Percentiles rank a stretch among this genome's conserved stretches.
phyloP scores from a whole-genome alignment of 2,113 vertebrate genomes.

The Daboia siamensis region DNA sequence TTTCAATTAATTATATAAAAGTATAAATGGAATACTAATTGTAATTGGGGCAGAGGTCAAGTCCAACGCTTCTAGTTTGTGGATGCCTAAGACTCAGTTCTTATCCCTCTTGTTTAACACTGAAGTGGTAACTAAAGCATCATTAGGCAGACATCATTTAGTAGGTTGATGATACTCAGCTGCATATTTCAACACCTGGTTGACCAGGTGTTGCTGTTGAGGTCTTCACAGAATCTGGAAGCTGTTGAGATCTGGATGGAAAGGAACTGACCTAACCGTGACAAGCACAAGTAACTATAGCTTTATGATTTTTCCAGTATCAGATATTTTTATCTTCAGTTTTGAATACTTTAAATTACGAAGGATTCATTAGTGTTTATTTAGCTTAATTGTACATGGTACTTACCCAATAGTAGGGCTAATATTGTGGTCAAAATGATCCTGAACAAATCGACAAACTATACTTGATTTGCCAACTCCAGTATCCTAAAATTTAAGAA shows the following conservation, averaged over 20 bases:
- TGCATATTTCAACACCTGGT: not conserved
- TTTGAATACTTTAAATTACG: not conserved
- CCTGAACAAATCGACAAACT: constrained; percentile 94
- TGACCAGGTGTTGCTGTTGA: not conserved
- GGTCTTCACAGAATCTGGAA: not conserved
- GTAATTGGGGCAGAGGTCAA: not conserved
- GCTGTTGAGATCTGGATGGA: not conserved
- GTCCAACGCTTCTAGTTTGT: not conserved
- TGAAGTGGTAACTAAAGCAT: not conserved
- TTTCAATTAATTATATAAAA: not conserved
- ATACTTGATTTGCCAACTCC: constrained; percentile 98
- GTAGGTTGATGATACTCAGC: not conserved
- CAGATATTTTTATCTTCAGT: not conserved
- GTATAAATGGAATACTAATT: not conserved
- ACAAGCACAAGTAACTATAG: not conserved
- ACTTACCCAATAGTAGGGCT: constrained; percentile 96
- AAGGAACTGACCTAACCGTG: not conserved
- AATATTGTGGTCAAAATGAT: constrained; percentile 97
- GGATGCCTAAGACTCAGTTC: not conserved
- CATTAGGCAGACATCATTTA: not conserved
- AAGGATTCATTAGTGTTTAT: not conserved
- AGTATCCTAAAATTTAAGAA: constrained; percentile 82
- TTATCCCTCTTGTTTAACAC: not conserved
- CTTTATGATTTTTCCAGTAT: not conserved
- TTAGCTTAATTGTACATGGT: not conserved